Conservation (phyloP, 2,797 vertebrate species). For the Darevskia mixta region DNA sequence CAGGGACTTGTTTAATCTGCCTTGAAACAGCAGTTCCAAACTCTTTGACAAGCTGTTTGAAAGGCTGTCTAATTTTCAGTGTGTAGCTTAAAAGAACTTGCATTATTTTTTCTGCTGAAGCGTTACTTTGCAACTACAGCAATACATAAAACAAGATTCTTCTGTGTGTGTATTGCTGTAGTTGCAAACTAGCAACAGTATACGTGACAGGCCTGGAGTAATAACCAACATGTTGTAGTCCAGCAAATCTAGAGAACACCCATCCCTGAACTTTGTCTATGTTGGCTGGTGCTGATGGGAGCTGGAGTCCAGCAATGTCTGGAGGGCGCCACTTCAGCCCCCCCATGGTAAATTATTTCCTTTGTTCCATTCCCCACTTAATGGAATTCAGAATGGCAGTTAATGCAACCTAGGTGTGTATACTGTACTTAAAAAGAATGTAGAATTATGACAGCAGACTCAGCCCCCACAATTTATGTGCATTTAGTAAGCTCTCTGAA, state of each 20-base stretch:
- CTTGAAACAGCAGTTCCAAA: not conserved
- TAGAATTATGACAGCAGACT: not conserved
- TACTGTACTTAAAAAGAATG: not conserved
- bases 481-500: not conserved
- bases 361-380: not conserved
- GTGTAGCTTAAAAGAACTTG: slow-evolving; percentile 15
- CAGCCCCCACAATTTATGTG: not conserved
- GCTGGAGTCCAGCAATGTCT: too few relatives aligned
- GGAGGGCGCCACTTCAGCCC: too few relatives aligned
- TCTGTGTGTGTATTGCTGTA: slow-evolving; percentile 12
- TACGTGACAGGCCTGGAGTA: not conserved
- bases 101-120: slow-evolving; percentile 19
- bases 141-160: slow-evolving; percentile 2
- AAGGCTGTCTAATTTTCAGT: slow-evolving; percentile 17
- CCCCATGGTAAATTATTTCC: not conserved
- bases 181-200: slow-evolving; percentile 2
- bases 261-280: too few relatives aligned
- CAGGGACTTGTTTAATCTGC: slow-evolving; percentile 10
- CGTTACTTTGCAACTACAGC: slow-evolving; percentile 21
- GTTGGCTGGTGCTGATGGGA: too few relatives aligned
- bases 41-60: not conserved
- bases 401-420: not conserved
- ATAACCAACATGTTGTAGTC: too few relatives aligned
- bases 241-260: too few relatives aligned
- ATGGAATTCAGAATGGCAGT: not conserved